Evolutionary conservation across 2,888 invertebrate species (phyloP), one percentile per base, ranked within the genome.

Genomic region (Bombylius discolor): DNA sequence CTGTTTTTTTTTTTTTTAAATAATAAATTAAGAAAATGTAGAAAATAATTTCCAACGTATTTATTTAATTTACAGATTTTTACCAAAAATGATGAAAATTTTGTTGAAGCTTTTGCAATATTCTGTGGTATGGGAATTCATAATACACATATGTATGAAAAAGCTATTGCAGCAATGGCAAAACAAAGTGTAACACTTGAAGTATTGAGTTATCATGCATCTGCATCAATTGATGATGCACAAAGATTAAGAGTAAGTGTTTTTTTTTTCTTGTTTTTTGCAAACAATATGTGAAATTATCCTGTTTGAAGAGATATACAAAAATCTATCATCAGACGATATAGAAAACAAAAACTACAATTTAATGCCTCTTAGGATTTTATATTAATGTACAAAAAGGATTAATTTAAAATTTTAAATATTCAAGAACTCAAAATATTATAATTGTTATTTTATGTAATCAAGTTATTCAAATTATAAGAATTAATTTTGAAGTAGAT

Each of bases 121-220:
- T 96, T 96, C 77, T 95, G 94, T 76, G 96, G 96, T 44, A 91
- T 96, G 87, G 96, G 96, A 55, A 94, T 96, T 60, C 91, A 95
- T 76, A 96, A 96, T 71, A 95, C 94, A 54, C 90, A 93, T 72
- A 95, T 94, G 93, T 96, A 95, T 70, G 95, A 96, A 76, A 92
- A 88, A 74, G 95, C 94, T 47, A 86, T 92, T 71, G 89, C 90
- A 59, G 91, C 95, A 23, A 95, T 95, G 86, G 95, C 95, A 57
- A 95, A 95, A 72, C 95, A 96, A 74, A 91, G 89, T 69, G 95
- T 96, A 60, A 95, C 95, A 6, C 77, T 96, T 65, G 96, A 96
- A 78, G 81, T 82, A 62, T 78, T 96, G 66, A 94, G 94, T 73
- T 96, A 95, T 78, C 96, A 96, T 76, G 95, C 95, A 55, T 89